A percentile compares a stretch with the other conserved stretches of the same genome.
phyloP scores from a whole-genome alignment of 2,888 invertebrate genomes.

The Mamestra brassicae region DNA sequence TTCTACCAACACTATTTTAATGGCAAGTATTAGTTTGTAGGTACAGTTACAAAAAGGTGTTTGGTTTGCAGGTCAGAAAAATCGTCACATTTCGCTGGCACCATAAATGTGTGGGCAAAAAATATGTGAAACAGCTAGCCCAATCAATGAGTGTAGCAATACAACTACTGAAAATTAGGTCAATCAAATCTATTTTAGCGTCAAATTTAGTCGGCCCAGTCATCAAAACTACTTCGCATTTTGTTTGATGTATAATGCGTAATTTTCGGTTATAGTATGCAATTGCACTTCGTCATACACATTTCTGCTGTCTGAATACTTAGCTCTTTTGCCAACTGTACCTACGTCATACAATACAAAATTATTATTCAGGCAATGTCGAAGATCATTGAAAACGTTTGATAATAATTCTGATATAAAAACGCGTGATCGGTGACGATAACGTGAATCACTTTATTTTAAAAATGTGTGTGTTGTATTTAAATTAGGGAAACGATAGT shows the following conservation, averaged over 20 bases:
- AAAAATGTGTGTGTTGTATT: neutral
- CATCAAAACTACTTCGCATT: neutral
- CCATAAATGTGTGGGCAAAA: too few species aligned
- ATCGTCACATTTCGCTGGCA: too few species aligned
- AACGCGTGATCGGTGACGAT: conserved; percentile 31
- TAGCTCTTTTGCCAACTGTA: conserved; percentile 24
- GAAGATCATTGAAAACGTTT: conserved; percentile 40
- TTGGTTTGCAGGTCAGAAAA: too few species aligned
- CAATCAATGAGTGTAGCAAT: too few species aligned
- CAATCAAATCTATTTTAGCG: neutral
- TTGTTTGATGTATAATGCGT: neutral
- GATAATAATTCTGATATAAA: conserved; percentile 36
- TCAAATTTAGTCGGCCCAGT: neutral
- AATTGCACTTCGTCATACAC: too few species aligned
- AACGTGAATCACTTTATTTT: conserved; percentile 34
- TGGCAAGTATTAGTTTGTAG: conserved; percentile 6
- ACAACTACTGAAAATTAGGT: neutral
- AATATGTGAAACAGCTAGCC: too few species aligned
- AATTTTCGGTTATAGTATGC: neutral
- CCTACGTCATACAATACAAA: conserved; percentile 27
- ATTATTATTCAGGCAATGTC: conserved; percentile 52
- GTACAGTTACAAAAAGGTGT: neutral
- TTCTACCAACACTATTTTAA: conserved; percentile 4
- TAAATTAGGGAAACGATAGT: conserved; percentile 5
- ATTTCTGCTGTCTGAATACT: neutral